A percentile compares a stretch with the other conserved stretches of the same genome.
Evolutionary conservation across 1,140 invertebrate genomes (phyloP).

Genomic region (Macrocentrus cingulum): DNA sequence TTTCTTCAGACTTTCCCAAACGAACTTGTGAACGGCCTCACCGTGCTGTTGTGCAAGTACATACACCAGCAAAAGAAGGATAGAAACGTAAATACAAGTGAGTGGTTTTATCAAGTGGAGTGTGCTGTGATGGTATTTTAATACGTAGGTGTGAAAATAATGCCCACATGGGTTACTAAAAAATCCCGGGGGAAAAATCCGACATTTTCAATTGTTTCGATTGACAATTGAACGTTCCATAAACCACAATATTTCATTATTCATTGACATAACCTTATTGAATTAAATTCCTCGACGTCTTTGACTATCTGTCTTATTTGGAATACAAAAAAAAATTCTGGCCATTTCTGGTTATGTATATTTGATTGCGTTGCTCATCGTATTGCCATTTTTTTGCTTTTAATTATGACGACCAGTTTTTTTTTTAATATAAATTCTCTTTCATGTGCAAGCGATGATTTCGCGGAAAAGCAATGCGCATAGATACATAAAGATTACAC

Average conservation of each 20-base stretch:
- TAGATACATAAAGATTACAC: not conserved
- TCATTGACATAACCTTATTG: not conserved
- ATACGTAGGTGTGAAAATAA: constrained; percentile 11
- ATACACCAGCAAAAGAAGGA: not conserved
- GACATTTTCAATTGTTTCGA: not conserved
- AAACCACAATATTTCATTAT: not conserved
- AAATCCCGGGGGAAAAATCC: not conserved
- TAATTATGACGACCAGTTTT: too few relatives aligned
- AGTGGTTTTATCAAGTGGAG: not conserved
- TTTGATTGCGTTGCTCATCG: too few relatives aligned
- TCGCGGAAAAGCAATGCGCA: not conserved
- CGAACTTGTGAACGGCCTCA: not conserved
- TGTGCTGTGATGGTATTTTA: constrained; percentile 12
- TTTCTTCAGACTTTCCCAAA: too few relatives aligned
- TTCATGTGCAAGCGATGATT: too few relatives aligned
- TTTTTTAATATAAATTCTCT: too few relatives aligned
- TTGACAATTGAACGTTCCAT: not conserved
- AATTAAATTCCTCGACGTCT: too few relatives aligned
- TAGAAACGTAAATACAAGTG: not conserved
- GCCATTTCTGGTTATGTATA: too few relatives aligned
- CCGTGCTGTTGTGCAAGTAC: not conserved
- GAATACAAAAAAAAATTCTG: too few relatives aligned
- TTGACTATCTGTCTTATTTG: too few relatives aligned
- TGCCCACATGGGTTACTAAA: constrained; percentile 6
- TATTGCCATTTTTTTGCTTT: too few relatives aligned